These are phyloP conservation scores for Tympanuchus pallidicinctus DNA, from an alignment of 2,113 vertebrate species.

Conservation along the genomic window DNA sequence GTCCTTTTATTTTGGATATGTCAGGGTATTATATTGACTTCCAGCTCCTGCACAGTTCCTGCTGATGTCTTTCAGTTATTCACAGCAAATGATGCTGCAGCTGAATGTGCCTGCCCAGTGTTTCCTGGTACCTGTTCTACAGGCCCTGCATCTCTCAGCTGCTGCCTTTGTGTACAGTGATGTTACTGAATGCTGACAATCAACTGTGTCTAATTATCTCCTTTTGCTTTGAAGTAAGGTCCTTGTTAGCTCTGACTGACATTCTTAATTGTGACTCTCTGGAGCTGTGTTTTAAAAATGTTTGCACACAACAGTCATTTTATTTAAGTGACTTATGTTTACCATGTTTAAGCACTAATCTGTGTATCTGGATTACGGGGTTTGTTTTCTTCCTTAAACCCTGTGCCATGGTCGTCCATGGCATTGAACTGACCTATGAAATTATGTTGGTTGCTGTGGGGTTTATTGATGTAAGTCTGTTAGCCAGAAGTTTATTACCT, in stretches of 20 bases:
- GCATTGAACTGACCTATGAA: constrained; percentile 88
- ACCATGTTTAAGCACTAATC: constrained; percentile 9
- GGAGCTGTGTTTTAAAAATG: constrained; percentile 35
- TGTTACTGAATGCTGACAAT: constrained; percentile 12
- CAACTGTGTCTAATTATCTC: constrained; percentile 18
- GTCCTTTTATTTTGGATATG: not conserved
- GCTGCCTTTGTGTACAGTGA: not conserved
- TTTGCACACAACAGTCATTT: constrained; percentile 42
- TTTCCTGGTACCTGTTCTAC: not conserved
- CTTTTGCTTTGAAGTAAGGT: constrained; percentile 37
- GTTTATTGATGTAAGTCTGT: constrained; percentile 77
- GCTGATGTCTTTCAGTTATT: not conserved
- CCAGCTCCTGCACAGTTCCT: not conserved
- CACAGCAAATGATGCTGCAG: not conserved
- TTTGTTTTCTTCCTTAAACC: constrained; percentile 71
- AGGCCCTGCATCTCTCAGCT: not conserved
- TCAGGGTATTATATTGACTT: not conserved
- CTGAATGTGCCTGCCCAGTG: not conserved
- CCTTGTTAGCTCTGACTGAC: constrained; percentile 65
- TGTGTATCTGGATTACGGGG: not conserved
- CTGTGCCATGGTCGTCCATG: constrained; percentile 86
- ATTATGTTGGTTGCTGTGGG: constrained; percentile 86
- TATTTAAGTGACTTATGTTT: constrained; percentile 31
- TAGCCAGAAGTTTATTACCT: constrained; percentile 84
- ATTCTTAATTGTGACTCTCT: constrained; percentile 54